phyloP scores from a whole-genome alignment of 2,113 vertebrate genomes.

The Rhipidura dahli region DNA sequence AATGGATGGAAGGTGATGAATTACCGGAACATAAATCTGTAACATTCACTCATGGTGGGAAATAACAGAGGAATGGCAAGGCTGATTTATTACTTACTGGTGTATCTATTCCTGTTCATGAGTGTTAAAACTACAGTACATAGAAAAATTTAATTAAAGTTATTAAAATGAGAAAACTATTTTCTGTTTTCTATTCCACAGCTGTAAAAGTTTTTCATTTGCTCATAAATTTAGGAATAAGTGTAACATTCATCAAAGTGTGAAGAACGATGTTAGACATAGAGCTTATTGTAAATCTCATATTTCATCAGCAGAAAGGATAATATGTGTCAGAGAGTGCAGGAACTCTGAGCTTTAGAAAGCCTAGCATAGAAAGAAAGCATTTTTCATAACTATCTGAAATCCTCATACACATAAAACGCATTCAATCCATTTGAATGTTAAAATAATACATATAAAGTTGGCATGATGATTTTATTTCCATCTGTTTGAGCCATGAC shows the following conservation, averaged over 20 bases:
- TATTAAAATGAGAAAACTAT: constrained; percentile 27
- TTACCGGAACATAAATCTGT: constrained; percentile 10
- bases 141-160: constrained; percentile 18
- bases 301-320: not conserved
- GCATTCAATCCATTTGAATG: not conserved
- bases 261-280: not conserved
- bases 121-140: not conserved
- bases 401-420: not conserved
- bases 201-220: not conserved
- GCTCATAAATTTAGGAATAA: not conserved
- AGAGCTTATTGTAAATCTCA: not conserved
- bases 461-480: not conserved
- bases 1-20: constrained; percentile 43
- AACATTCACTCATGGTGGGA: not conserved
- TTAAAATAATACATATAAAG: not conserved
- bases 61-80: constrained; percentile 18
- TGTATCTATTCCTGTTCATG: not conserved
- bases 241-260: not conserved
- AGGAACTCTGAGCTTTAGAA: not conserved
- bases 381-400: not conserved
- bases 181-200: not conserved
- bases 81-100: constrained; percentile 37
- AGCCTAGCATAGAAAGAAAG: not conserved
- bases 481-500: not conserved
- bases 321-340: not conserved